These are phyloP conservation scores for Camponotus vicinus DNA, from an alignment of 1,140 invertebrate species.

Conservation along the genomic window DNA sequence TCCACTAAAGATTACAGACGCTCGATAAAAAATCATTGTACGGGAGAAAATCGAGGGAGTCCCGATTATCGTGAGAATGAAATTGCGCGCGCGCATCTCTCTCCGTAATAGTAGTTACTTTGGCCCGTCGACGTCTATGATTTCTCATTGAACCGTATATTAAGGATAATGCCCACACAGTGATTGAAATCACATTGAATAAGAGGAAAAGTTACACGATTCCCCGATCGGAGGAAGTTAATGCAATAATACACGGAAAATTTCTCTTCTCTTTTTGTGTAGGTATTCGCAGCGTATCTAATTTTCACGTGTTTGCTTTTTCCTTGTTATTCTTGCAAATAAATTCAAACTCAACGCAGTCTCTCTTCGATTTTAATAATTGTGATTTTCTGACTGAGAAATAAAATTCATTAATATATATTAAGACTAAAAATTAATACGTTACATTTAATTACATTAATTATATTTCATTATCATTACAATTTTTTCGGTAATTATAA, in stretches of 20 bases:
- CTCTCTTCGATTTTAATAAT: too few species aligned
- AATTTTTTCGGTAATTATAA: too few species aligned
- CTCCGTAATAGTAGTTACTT: conserved; percentile 41
- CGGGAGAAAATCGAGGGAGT: conserved; percentile 25
- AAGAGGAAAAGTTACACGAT: conserved; percentile 36
- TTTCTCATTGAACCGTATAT: conserved; percentile 46
- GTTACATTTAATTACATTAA: too few species aligned
- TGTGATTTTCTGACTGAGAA: not conserved
- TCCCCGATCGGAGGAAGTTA: conserved; percentile 18
- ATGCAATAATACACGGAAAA: not conserved
- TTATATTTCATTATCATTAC: too few species aligned
- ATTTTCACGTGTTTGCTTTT: conserved; percentile 6
- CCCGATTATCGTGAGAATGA: conserved; percentile 64
- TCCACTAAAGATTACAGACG: conserved; percentile 70
- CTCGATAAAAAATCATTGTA: conserved; percentile 74
- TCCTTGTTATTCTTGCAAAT: not conserved
- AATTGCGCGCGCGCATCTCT: conserved; percentile 21
- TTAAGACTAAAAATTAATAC: too few species aligned
- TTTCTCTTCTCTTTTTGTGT: not conserved
- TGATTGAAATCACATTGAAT: conserved; percentile 43
- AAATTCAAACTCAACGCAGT: not conserved
- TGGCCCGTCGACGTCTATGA: conserved; percentile 25
- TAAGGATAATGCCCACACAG: conserved; percentile 41
- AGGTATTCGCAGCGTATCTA: not conserved
- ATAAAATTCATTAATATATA: not conserved